These are phyloP conservation scores for Loris lydekkerianus DNA, from an alignment of 2,797 vertebrate genomes.

Conservation along the genomic window DNA sequence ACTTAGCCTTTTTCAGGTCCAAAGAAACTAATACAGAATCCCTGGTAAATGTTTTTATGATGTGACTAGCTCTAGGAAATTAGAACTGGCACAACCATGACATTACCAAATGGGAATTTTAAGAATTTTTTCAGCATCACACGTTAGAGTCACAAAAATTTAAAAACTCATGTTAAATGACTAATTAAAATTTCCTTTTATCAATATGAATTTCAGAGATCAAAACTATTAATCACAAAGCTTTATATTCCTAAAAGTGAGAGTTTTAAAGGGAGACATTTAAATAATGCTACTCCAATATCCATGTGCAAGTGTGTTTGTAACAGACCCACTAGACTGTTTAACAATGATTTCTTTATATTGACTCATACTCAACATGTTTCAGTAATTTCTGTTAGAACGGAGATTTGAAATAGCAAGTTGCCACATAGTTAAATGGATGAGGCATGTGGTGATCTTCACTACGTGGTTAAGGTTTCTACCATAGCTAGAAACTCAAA, in stretches of 20 bases:
- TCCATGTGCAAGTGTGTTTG: background rate
- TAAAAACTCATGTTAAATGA: conserved; percentile 21
- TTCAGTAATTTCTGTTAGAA: conserved; percentile 5
- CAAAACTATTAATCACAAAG: background rate
- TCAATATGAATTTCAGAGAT: conserved; percentile 26
- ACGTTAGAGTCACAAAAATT: background rate
- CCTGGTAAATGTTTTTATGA: conserved; percentile 55
- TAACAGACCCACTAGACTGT: background rate
- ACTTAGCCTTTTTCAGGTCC: conserved; percentile 21
- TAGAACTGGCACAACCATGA: conserved; percentile 26
- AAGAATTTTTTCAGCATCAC: background rate
- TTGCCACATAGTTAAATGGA: background rate
- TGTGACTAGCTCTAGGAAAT: conserved; percentile 32
- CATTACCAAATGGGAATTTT: conserved; percentile 23
- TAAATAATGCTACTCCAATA: background rate
- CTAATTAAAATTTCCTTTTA: conserved; percentile 6
- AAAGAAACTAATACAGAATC: conserved; percentile 48
- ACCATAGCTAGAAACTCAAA: background rate
- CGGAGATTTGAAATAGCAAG: background rate
- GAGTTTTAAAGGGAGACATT: background rate
- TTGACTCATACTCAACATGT: background rate
- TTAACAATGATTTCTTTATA: background rate
- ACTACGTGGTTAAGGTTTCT: background rate
- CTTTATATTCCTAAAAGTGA: conserved; percentile 53
- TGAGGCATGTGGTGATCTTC: background rate